Percentiles rank a stretch among this genome's conserved stretches.
These are phyloP conservation scores for Acanthaster planci DNA, from an alignment of 35 echinoderm and acorn worm genomes.

Conservation along the genomic window DNA sequence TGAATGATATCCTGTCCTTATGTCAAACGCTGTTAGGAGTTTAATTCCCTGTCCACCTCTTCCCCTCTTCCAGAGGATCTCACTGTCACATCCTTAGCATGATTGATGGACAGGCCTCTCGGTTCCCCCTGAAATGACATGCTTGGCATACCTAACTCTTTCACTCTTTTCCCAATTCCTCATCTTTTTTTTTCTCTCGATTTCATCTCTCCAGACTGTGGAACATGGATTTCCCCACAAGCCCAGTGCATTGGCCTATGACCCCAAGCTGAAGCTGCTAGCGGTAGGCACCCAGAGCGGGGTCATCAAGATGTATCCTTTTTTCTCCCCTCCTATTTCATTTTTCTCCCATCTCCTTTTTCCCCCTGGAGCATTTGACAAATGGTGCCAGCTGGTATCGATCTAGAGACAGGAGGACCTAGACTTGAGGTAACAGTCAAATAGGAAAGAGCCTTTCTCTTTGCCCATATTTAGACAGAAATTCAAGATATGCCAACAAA, in stretches of 20 bases:
- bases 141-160: background rate
- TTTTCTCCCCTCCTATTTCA: background rate
- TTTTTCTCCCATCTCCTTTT: background rate
- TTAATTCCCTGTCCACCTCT: no score
- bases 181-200: slow-evolving; percentile 1
- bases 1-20: no score
- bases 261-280: slow-evolving; percentile 82
- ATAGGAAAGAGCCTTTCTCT: background rate
- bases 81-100: background rate
- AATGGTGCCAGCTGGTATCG: background rate
- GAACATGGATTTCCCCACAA: slow-evolving; percentile 99
- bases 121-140: background rate
- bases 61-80: background rate
- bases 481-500: background rate
- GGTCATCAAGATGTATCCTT: slow-evolving; percentile 99
- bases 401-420: background rate
- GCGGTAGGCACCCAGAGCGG: slow-evolving; percentile 87
- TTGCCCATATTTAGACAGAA: slow-evolving; percentile 17
- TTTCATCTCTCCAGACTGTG: slow-evolving; percentile 77
- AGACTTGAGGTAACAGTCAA: slow-evolving; percentile 13
- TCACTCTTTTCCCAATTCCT: background rate
- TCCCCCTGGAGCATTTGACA: background rate
- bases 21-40: no score
- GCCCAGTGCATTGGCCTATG: slow-evolving; percentile 84
- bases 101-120: background rate